A percentile compares a stretch with the other conserved stretches of the same genome.
Conservation (phyloP, 2,797 vertebrate species). For the Taenioides sp. region DNA sequence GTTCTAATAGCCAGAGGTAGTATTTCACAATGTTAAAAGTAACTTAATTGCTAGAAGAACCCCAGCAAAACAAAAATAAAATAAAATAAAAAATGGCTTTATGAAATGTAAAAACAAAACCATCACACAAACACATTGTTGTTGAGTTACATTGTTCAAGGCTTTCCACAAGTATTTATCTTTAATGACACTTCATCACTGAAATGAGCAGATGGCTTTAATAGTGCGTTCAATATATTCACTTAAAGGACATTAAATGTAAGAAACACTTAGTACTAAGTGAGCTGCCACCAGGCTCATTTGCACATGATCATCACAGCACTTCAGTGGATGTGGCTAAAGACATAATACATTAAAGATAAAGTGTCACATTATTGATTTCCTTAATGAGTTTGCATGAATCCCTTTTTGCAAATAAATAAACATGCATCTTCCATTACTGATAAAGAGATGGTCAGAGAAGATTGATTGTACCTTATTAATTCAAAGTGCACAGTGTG, state of each 20-base stretch:
- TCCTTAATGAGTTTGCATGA: background rate
- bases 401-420: background rate
- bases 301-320: background rate
- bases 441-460: background rate
- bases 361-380: background rate
- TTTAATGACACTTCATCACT: background rate
- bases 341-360: background rate
- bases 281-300: background rate
- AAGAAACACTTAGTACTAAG: background rate
- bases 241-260: conserved; percentile 4
- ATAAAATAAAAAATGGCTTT: too few relatives aligned
- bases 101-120: background rate
- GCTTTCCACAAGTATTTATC: background rate
- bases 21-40: background rate
- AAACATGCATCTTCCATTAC: background rate
- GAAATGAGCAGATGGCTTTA: background rate
- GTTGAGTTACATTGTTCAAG: background rate
- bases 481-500: background rate
- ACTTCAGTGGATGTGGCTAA: background rate
- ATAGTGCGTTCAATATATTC: background rate
- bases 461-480: background rate
- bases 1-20: too few relatives aligned
- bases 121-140: background rate
- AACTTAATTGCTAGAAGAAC: background rate
- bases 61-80: background rate